A percentile compares a stretch with the other conserved stretches of the same genome.
Evolutionary conservation across 2,797 vertebrate species (phyloP).

Genomic region (Phrynocephalus guinanensis): DNA sequence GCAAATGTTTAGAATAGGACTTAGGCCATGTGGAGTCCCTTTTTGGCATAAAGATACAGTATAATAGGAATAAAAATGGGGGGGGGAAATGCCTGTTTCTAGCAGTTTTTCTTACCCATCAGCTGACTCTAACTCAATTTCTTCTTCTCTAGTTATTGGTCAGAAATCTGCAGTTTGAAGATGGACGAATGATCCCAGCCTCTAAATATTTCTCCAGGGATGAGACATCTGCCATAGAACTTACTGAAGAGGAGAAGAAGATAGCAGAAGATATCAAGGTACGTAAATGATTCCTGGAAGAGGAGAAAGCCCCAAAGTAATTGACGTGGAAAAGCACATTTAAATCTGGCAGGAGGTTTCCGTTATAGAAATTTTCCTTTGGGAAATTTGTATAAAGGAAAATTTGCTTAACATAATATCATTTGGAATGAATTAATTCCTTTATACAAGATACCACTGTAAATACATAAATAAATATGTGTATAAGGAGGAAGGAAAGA

Average conservation of each 20-base stretch:
- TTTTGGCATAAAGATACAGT: too few species aligned
- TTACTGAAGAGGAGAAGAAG: constrained; percentile 88
- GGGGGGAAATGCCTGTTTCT: neutral
- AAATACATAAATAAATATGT: neutral
- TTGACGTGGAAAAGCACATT: neutral
- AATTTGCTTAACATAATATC: too few species aligned
- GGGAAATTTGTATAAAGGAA: too few species aligned
- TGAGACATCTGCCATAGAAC: constrained; percentile 84
- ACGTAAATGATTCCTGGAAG: neutral
- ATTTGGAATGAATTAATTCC: too few species aligned
- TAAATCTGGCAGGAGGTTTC: neutral
- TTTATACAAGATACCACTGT: too few species aligned
- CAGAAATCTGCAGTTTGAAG: constrained; percentile 93
- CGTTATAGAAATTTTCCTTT: too few species aligned
- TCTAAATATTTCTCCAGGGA: constrained; percentile 90
- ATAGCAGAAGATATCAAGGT: constrained; percentile 90
- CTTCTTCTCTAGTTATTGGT: constrained; percentile 84
- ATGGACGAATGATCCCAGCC: constrained; percentile 95
- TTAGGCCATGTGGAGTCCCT: too few species aligned
- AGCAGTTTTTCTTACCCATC: neutral
- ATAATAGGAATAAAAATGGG: neutral
- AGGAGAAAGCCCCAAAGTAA: constrained; percentile 9
- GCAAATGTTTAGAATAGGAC: neutral
- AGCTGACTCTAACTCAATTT: neutral
- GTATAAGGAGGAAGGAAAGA: neutral